Base-by-base conservation (phyloP, 1,140 invertebrate genomes). In the Dreissena polymorpha region DNA sequence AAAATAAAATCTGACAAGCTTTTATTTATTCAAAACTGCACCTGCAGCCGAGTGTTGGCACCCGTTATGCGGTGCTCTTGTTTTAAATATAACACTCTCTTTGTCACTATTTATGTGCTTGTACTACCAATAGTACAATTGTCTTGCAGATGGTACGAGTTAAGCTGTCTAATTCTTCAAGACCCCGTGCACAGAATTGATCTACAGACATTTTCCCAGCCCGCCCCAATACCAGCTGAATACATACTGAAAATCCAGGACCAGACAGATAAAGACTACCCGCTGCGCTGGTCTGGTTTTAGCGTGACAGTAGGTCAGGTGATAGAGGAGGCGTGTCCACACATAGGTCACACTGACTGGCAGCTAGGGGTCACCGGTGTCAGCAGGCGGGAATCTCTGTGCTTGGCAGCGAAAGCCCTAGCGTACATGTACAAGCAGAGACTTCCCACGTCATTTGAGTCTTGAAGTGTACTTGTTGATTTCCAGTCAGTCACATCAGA, bases 171-270 rank as follows among this genome's bases (percentile, higher is more conserved):
- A 21, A 89, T 97, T 63, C 92, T 97, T 0, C 95, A 95, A 71
- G 96, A 97, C 93, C 94, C 95, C 1, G 94, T 94, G 57, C 94
- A 95, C 84, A 94, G 95, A 53, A 95, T 97, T 53, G 95, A 95
- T 88, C 91, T 97, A 53, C 95, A 96, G 91, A 95, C 95, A 3
- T 96, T 96, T 88, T 96, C 96, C 10, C 96, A 97, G 93, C 95
- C 96, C 88, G 96, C 95, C 18, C 95, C 96, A n/a, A 94, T 97
- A 8, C 95, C 96, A 50, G 93, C 94, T 53, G 94, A 95, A 65
- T 95, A 95, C 53, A 94, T 96, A 0, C 92, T 94, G 8, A 93
- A 94, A 60, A 95, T 95, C 0, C 91, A 93, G 85, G 93, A 94
- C 83, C 94, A 95, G 60, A 96, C 96, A 3, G 94, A 95, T 6